phyloP scores from a whole-genome alignment of 2,113 vertebrate species.

The Malurus elegans region DNA sequence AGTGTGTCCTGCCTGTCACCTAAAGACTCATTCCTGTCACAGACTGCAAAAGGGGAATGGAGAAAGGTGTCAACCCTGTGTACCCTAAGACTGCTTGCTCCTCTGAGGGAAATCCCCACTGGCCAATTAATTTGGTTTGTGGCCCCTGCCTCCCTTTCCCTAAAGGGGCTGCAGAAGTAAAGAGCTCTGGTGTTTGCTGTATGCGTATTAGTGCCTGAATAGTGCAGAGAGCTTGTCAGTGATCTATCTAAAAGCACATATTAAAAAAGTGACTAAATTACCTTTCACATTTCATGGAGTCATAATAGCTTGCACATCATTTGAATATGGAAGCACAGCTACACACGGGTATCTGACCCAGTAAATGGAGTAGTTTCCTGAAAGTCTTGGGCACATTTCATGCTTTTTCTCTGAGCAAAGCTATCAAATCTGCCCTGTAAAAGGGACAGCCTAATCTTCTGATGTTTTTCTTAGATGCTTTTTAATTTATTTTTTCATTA shows the following conservation, averaged over 20 bases:
- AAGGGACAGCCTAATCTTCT: not conserved
- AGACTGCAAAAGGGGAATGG: not conserved
- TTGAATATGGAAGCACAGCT: not conserved
- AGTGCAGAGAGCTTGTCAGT: not conserved
- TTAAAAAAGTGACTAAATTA: not conserved
- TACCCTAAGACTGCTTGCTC: not conserved
- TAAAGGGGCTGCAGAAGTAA: not conserved
- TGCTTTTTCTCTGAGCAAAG: not conserved
- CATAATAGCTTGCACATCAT: not conserved
- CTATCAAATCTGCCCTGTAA: not conserved
- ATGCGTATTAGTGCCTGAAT: not conserved
- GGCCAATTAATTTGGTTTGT: not conserved
- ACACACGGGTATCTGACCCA: not conserved
- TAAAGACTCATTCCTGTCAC: not conserved
- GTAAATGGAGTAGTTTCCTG: not conserved
- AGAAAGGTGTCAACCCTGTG: not conserved
- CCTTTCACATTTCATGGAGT: not conserved
- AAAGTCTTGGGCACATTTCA: not conserved
- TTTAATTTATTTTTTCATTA: not conserved
- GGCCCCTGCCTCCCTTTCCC: not conserved
- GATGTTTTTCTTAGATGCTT: not conserved
- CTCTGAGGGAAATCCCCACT: not conserved
- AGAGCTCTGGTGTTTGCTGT: not conserved
- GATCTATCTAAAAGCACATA: not conserved
- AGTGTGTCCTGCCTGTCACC: not conserved